Evolutionary conservation across 2,888 invertebrate genomes (phyloP).

Genomic region (Rugalucina vietnamica): DNA sequence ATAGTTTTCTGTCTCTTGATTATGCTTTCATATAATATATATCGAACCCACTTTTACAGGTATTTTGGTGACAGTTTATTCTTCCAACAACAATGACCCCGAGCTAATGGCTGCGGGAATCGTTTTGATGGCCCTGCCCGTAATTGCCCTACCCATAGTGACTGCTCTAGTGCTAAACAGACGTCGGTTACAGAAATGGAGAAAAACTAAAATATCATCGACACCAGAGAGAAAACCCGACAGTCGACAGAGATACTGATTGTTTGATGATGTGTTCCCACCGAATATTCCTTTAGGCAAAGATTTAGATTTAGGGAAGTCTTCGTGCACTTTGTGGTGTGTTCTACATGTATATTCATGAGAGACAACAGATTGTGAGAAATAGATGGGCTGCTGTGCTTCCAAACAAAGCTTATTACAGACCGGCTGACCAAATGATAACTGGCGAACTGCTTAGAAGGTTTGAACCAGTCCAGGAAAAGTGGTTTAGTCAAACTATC

Average conservation of each 20-base stretch:
- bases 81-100: constrained; percentile 64
- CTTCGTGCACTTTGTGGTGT: neutral
- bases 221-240: neutral
- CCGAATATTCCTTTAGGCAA: neutral
- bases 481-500: no score
- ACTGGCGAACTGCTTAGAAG: no score
- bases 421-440: no score
- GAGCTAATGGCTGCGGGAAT: constrained; percentile 69
- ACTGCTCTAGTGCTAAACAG: neutral
- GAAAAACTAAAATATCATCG: neutral
- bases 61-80: constrained; percentile 69
- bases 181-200: neutral
- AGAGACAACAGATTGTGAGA: neutral
- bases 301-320: neutral
- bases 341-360: neutral
- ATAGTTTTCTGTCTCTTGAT: neutral
- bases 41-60: no score
- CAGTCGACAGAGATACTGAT: neutral
- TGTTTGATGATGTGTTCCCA: neutral
- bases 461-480: no score
- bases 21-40: neutral
- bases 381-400: neutral
- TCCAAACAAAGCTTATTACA: no score
- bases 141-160: constrained; percentile 60
- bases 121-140: constrained; percentile 65